A percentile compares a stretch with the other conserved stretches of the same genome.
These are phyloP conservation scores for Styela plicata DNA, from an alignment of 23 tunicate species.

Conservation along the genomic window DNA sequence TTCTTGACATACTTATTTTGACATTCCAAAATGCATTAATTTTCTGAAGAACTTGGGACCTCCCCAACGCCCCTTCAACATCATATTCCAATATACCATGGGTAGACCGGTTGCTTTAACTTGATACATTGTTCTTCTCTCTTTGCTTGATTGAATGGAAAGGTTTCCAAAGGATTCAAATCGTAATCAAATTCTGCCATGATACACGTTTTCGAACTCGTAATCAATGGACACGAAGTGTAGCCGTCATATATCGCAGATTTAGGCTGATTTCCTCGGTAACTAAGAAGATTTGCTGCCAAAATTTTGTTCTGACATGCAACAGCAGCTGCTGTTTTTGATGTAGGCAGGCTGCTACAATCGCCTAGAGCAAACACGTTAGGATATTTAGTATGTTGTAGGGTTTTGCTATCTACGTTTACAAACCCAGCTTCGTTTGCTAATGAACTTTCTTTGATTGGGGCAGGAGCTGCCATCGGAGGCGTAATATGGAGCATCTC, in stretches of 20 bases:
- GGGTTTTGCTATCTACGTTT: conserved; percentile 67
- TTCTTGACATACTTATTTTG: conserved; percentile 36
- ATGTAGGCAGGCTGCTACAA: conserved; percentile 91
- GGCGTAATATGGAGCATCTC: conserved; percentile 91
- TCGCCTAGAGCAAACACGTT: conserved; percentile 95
- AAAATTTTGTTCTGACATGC: conserved; percentile 29
- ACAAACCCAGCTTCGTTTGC: conserved; percentile 87
- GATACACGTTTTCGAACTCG: conserved; percentile 88
- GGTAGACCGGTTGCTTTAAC: conserved; percentile 85
- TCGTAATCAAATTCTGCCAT: conserved; percentile 98
- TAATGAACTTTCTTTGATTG: conserved; percentile 32
- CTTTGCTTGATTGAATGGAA: conserved; percentile 87
- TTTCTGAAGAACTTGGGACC: conserved; percentile 76
- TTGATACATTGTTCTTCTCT: conserved; percentile 87
- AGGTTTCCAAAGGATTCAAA: conserved; percentile 83
- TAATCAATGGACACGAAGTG: conserved; percentile 95
- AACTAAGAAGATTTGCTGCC: conserved; percentile 5
- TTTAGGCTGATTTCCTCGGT: conserved; percentile 13
- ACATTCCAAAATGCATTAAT: conserved; percentile 85
- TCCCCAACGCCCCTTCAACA: conserved; percentile 94
- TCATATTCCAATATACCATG: conserved; percentile 67
- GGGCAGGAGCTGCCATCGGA: conserved; percentile 69
- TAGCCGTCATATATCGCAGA: conserved; percentile 76
- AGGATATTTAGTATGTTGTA: conserved; percentile 64
- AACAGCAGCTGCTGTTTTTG: conserved; percentile 97